Base-by-base conservation (phyloP, 2,888 invertebrate species). In the Cheilosia scutellata region DNA sequence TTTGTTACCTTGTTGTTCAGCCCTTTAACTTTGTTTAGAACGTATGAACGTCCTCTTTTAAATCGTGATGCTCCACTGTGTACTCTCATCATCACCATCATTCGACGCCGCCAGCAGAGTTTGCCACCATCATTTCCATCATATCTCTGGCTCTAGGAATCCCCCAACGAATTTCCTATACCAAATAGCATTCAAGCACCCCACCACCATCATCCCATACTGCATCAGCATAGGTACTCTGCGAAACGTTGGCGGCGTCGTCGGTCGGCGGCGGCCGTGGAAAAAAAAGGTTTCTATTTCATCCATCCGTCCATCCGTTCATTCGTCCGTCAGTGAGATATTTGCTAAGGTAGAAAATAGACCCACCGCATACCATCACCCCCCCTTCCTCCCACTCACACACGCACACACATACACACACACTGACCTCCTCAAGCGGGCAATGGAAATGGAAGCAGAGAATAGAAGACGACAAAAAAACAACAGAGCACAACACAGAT, bases 271-370 rank as follows among this genome's bases (percentile, higher is more conserved):
- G 40, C 55, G 42, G 42, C 83, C 78, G 68, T 72, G 71, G 76
- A 74, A 75, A 84, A 82, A 80, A 84, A 84, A 84, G 84, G 84
- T 80, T 84, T 84, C 79, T 84, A 84, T 84, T 80, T 75, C 79
- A 84, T 84, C 75, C 70, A 62, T 79, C 78, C 83, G 66, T 82
- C 77, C 71, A 82, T 84, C 80, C 80, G 79, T 71, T 75, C 84
- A 76, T 84, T 80, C 84, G 84, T 75, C 65, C 75, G 75, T 80
- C 75, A 80, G 75, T 84, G 84, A 84, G 84, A 79, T 80, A 79
- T 84, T 84, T 84, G 84, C 84, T 58, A 84, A 80, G 80, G 84
- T 84, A 75, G 84, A 84, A 84, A 84, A 80, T 84, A 84, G 75
- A 84, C 84, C 70, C 70, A 62, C 79, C 16, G 16, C 71, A 74